phyloP scores from a whole-genome alignment of 2,113 vertebrate genomes.

The Lepidothrix coronata region DNA sequence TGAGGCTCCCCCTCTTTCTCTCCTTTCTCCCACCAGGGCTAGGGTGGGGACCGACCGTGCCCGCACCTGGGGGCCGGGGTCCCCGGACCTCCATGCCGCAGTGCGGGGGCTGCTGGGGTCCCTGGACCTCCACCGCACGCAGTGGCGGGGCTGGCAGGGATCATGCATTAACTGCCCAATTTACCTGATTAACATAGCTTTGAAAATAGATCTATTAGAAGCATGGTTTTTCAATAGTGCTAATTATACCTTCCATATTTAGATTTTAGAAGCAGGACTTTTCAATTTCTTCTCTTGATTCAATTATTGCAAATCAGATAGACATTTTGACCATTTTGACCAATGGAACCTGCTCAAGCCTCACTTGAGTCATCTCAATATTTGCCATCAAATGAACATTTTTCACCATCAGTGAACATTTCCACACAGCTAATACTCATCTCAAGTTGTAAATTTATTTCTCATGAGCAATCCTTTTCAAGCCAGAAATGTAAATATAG shows the following conservation, averaged over 20 bases:
- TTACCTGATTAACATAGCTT: not conserved
- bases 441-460: not conserved
- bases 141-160: not conserved
- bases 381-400: not conserved
- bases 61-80: too few relatives aligned
- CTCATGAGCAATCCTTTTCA: not conserved
- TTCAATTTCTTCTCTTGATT: not conserved
- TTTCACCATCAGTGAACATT: not conserved
- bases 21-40: too few relatives aligned
- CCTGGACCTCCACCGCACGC: too few relatives aligned
- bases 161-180: not conserved
- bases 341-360: rapidly evolving
- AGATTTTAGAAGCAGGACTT: not conserved
- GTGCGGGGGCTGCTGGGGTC: too few relatives aligned
- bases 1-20: too few relatives aligned
- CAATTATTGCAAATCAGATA: not conserved
- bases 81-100: too few relatives aligned
- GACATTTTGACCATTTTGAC: not conserved
- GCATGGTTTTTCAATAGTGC: not conserved
- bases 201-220: not conserved
- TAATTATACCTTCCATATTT: not conserved
- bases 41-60: too few relatives aligned
- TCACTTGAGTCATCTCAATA: not conserved
- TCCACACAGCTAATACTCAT: not conserved
- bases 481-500: not conserved